phyloP scores from a whole-genome alignment of 2,888 invertebrate genomes.

The Ellobium chinense region DNA sequence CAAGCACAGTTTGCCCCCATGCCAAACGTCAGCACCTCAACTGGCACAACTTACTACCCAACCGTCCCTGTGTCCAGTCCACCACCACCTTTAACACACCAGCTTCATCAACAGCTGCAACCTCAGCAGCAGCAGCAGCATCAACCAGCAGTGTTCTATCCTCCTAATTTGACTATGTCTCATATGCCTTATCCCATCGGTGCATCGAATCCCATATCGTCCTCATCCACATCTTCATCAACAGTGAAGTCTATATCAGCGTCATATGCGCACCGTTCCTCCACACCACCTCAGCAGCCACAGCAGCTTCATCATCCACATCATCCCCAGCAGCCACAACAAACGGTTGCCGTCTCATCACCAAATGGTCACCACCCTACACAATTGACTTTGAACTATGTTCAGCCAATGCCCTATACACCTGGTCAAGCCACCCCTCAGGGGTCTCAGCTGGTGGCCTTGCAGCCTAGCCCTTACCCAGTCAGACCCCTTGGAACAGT shows the following conservation, averaged over 20 bases:
- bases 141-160: slow-evolving; percentile 32
- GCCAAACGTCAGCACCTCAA: not conserved
- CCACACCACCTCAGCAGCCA: slow-evolving; percentile 34
- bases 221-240: not conserved
- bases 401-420: slow-evolving; percentile 23
- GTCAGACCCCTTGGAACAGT: slow-evolving; percentile 36
- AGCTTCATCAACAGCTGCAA: slow-evolving; percentile 19
- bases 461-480: slow-evolving; percentile 22
- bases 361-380: slow-evolving; percentile 33
- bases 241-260: slow-evolving; percentile 17
- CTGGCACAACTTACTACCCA: slow-evolving; percentile 14
- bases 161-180: slow-evolving; percentile 23
- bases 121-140: slow-evolving; percentile 32
- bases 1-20: slow-evolving; percentile 23
- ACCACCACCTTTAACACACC: slow-evolving; percentile 29
- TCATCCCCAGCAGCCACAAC: slow-evolving; percentile 19
- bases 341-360: not conserved
- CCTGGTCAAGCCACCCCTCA: slow-evolving; percentile 17
- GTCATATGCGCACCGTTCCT: slow-evolving; percentile 16
- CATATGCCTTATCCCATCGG: slow-evolving; percentile 10
- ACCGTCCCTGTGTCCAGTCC: slow-evolving; percentile 22
- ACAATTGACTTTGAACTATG: slow-evolving; percentile 40
- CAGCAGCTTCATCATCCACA: slow-evolving; percentile 23
- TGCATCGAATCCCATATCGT: slow-evolving; percentile 11
- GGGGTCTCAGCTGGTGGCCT: slow-evolving; percentile 19